Evolutionary conservation across 1,140 invertebrate genomes (phyloP).

Genomic region (Eupeodes corollae): DNA sequence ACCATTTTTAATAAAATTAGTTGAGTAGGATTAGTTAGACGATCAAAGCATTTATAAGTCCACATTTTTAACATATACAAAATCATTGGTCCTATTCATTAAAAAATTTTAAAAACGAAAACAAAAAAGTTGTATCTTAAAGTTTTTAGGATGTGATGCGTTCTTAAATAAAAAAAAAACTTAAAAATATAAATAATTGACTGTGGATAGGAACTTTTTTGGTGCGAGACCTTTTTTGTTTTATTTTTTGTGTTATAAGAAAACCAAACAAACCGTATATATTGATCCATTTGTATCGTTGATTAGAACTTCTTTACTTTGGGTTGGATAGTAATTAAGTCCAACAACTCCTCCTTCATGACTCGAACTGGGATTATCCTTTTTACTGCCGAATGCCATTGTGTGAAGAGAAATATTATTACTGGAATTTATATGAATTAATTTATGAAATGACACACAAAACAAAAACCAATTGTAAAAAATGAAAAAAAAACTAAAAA

Average conservation of each 20-base stretch:
- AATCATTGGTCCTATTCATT: too few relatives aligned
- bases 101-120: too few relatives aligned
- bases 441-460: neutral
- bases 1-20: too few relatives aligned
- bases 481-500: too few relatives aligned
- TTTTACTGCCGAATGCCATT: conserved; percentile 62
- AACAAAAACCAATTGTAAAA: neutral
- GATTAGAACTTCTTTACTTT: conserved; percentile 76
- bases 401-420: conserved; percentile 70
- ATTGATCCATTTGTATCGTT: conserved; percentile 58
- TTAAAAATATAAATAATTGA: too few relatives aligned
- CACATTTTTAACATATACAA: too few relatives aligned
- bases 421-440: conserved; percentile 24
- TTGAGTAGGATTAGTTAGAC: too few relatives aligned
- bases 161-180: neutral
- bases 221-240: too few relatives aligned
- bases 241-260: too few relatives aligned
- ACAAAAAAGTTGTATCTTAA: neutral
- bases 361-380: conserved; percentile 69
- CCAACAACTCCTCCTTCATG: conserved; percentile 76
- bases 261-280: conserved; percentile 35
- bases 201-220: too few relatives aligned
- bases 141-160: neutral
- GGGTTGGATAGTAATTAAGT: conserved; percentile 61
- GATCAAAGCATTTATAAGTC: too few relatives aligned